Evolutionary conservation across 2,113 vertebrate genomes (phyloP).

Genomic region (Lonchura striata): DNA sequence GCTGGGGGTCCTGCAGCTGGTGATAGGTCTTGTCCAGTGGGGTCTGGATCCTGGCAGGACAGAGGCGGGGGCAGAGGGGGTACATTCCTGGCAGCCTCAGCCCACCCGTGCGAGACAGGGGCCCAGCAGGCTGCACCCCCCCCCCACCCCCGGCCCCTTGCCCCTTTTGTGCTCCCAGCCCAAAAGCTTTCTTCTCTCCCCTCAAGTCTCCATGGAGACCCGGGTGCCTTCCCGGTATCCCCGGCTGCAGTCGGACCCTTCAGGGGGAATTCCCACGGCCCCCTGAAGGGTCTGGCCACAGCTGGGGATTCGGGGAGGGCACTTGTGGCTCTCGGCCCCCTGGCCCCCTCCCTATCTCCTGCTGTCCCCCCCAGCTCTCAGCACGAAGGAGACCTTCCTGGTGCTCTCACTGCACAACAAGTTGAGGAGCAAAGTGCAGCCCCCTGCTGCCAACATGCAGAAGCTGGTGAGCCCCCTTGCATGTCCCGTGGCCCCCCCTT

Average conservation of each 20-base stretch:
- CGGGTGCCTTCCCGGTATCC: neutral
- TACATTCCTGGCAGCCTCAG: neutral
- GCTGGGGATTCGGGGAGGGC: neutral
- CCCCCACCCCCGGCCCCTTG: neutral
- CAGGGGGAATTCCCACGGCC: neutral
- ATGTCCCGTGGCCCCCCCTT: neutral
- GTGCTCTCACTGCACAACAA: constrained; percentile 50
- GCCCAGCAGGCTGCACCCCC: neutral
- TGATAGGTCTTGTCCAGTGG: neutral
- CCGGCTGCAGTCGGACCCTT: neutral
- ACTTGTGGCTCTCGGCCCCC: neutral
- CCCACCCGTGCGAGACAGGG: neutral
- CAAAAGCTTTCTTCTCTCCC: constrained; percentile 21
- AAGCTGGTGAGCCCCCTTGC: constrained; percentile 14
- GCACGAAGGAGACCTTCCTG: constrained; percentile 39
- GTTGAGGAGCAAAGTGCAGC: constrained; percentile 43
- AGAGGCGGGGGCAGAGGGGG: neutral
- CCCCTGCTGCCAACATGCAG: constrained; percentile 43
- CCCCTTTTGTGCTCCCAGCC: constrained; percentile 17
- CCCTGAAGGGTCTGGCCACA: rapidly evolving
- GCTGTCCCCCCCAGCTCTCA: neutral
- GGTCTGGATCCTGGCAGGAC: neutral
- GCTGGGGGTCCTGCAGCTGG: neutral
- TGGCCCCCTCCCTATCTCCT: neutral
- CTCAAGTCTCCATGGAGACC: constrained; percentile 23